Percentiles rank a stretch among this genome's conserved stretches.
Conservation (phyloP, 2,797 vertebrate genomes). For the Liparis tanakae region DNA sequence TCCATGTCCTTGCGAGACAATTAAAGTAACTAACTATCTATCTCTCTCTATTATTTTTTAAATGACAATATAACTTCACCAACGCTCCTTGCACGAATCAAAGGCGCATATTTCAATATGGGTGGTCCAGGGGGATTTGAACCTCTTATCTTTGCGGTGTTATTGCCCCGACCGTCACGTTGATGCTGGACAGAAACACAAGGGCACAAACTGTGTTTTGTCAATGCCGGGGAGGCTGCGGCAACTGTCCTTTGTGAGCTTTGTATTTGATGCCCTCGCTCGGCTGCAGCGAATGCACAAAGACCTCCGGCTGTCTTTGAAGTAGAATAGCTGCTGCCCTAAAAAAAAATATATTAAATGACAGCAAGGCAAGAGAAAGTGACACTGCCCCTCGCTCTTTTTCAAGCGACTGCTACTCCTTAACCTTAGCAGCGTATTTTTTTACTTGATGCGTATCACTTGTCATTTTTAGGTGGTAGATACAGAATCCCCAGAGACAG, state of each 20-base stretch:
- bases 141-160: constrained; percentile 54
- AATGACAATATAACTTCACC: constrained; percentile 8
- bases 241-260: constrained; percentile 68
- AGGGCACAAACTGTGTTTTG: constrained; percentile 57
- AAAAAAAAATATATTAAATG: constrained; percentile 68
- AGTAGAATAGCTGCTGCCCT: constrained; percentile 68
- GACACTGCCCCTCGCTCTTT: constrained; percentile 54
- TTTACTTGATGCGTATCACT: constrained; percentile 57
- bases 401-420: constrained; percentile 38
- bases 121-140: constrained; percentile 34
- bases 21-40: no score
- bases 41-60: not conserved
- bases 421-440: constrained; percentile 60
- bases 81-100: constrained; percentile 47
- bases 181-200: constrained; percentile 61
- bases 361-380: constrained; percentile 61
- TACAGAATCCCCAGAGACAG: constrained; percentile 61
- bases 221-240: constrained; percentile 60
- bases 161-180: constrained; percentile 32
- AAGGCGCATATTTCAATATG: constrained; percentile 49
- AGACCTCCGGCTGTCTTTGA: constrained; percentile 75
- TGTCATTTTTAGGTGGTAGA: constrained; percentile 62
- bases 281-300: constrained; percentile 66
- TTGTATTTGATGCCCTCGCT: constrained; percentile 68
- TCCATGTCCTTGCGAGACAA: no score